Percentiles rank a stretch among this genome's conserved stretches.
Evolutionary conservation across 2,113 vertebrate genomes (phyloP).

Genomic region (Pungitius pungitius): DNA sequence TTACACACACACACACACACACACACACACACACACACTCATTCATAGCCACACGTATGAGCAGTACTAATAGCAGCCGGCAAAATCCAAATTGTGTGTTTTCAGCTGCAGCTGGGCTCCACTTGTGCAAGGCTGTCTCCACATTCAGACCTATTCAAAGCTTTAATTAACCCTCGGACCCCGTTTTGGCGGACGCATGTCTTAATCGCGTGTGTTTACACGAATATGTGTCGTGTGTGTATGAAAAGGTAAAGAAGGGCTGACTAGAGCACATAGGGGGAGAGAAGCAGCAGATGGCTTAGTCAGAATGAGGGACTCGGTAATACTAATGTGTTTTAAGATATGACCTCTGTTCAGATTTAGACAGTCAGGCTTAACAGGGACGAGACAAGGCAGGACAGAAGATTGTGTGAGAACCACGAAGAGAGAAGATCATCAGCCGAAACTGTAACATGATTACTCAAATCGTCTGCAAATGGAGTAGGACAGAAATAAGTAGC

Average conservation of each 20-base stretch:
- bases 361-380: slow-evolving; percentile 36
- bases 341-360: slow-evolving; percentile 52
- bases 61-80: slow-evolving; percentile 23
- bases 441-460: slow-evolving; percentile 5
- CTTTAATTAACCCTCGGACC: slow-evolving; percentile 59
- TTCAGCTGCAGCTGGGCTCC: slow-evolving; percentile 52
- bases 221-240: background rate
- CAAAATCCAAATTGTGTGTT: slow-evolving; percentile 47
- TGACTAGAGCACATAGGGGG: slow-evolving; percentile 31
- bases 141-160: slow-evolving; percentile 52
- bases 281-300: slow-evolving; percentile 63
- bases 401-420: slow-evolving; percentile 14
- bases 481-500: background rate
- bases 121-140: slow-evolving; percentile 44
- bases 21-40: slow-evolving; percentile 18
- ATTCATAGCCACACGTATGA: background rate
- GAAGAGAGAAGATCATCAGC: background rate
- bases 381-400: slow-evolving; percentile 2
- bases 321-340: slow-evolving; percentile 66
- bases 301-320: slow-evolving; percentile 31
- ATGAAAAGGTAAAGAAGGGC: slow-evolving; percentile 13
- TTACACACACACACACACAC: slow-evolving; percentile 9
- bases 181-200: slow-evolving; percentile 52
- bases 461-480: slow-evolving; percentile 2
- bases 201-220: slow-evolving; percentile 8